phyloP scores from a whole-genome alignment of 2,797 vertebrate species.

The Paedocypris micromegethes region DNA sequence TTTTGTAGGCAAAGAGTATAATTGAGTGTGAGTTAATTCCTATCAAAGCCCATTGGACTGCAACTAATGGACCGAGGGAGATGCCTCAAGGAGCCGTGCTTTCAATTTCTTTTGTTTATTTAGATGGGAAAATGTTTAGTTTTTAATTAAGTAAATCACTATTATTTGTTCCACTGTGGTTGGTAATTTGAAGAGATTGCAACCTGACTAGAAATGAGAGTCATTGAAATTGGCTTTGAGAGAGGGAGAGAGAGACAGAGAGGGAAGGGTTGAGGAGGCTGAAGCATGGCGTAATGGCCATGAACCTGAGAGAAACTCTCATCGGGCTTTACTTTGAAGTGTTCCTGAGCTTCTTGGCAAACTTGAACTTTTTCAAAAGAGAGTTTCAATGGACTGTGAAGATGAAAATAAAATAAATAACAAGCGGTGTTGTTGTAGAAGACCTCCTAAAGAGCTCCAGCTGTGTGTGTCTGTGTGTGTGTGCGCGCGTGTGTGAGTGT shows the following conservation, averaged over 20 bases:
- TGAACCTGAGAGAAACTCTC: conserved; percentile 35
- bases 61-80: conserved; percentile 69
- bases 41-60: conserved; percentile 74
- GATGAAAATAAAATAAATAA: conserved; percentile 2
- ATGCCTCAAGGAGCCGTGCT: conserved; percentile 63
- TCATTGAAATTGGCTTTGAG: conserved; percentile 49
- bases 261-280: conserved; percentile 30
- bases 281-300: conserved; percentile 30
- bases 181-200: conserved; percentile 67
- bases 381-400: conserved; percentile 15
- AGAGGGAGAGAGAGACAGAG: conserved; percentile 49
- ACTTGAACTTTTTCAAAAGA: conserved; percentile 25
- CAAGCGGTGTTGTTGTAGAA: conserved; percentile 4
- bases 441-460: neutral
- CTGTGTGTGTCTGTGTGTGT: neutral
- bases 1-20: conserved; percentile 62
- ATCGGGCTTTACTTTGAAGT: conserved; percentile 17
- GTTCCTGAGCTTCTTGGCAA: conserved; percentile 26
- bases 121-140: conserved; percentile 70
- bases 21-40: conserved; percentile 71
- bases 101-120: conserved; percentile 69
- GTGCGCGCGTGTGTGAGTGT: too few species aligned
- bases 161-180: conserved; percentile 68
- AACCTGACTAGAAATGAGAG: conserved; percentile 56
- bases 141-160: conserved; percentile 75